These are phyloP conservation scores for Chlorops oryzae DNA, from an alignment of 1,140 invertebrate genomes.

Conservation along the genomic window DNA sequence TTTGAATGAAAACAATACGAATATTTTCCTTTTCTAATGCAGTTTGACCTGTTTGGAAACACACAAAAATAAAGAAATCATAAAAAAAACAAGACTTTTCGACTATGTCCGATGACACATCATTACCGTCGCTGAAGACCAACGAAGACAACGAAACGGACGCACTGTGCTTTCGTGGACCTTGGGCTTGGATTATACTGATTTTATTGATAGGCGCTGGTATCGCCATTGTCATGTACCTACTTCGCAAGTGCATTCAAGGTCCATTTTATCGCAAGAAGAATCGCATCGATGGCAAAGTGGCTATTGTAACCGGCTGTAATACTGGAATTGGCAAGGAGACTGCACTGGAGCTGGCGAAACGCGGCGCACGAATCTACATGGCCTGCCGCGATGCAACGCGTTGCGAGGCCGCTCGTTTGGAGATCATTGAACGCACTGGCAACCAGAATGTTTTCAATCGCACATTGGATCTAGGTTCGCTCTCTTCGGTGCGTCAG, in stretches of 20 bases:
- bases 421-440: slow-evolving; percentile 49
- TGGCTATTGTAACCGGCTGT: slow-evolving; percentile 58
- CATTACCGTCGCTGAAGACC: slow-evolving; percentile 16
- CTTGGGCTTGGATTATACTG: slow-evolving; percentile 38
- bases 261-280: slow-evolving; percentile 35
- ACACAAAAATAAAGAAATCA: slow-evolving; percentile 19
- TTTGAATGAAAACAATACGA: not conserved
- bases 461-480: slow-evolving; percentile 69
- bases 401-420: slow-evolving; percentile 59
- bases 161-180: slow-evolving; percentile 35
- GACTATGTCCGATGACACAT: slow-evolving; percentile 34
- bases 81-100: slow-evolving; percentile 19
- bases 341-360: slow-evolving; percentile 70
- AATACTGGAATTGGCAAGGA: slow-evolving; percentile 89
- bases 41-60: not conserved
- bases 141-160: slow-evolving; percentile 33
- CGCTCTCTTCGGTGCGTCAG: slow-evolving; percentile 58
- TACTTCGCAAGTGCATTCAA: slow-evolving; percentile 34
- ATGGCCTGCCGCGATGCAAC: slow-evolving; percentile 80
- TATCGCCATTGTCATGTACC: slow-evolving; percentile 27
- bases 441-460: slow-evolving; percentile 54
- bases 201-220: slow-evolving; percentile 21
- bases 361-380: slow-evolving; percentile 69
- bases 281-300: slow-evolving; percentile 45
- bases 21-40: not conserved